These are phyloP conservation scores for Gymnocypris eckloni DNA, from an alignment of 2,797 vertebrate genomes.

Conservation along the genomic window DNA sequence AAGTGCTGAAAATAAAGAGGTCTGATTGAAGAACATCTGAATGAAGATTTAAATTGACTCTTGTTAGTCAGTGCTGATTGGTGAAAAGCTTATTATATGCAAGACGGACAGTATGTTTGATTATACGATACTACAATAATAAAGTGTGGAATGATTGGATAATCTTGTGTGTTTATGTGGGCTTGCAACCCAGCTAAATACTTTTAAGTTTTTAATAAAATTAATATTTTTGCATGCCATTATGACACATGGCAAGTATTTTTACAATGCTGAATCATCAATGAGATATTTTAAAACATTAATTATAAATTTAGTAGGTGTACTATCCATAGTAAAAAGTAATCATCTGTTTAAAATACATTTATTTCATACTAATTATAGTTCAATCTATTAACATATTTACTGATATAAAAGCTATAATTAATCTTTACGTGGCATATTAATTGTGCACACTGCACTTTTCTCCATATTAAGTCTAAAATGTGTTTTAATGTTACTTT, in stretches of 20 bases:
- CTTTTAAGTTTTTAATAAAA: neutral
- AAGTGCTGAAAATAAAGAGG: constrained; percentile 80
- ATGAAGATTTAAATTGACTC: neutral
- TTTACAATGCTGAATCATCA: neutral
- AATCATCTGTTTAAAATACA: no score
- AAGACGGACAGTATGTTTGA: neutral
- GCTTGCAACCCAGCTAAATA: neutral
- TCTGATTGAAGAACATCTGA: neutral
- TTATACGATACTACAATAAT: constrained; percentile 11
- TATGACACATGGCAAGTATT: neutral
- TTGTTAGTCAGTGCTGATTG: neutral
- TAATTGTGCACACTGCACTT: no score
- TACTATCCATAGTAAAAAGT: neutral
- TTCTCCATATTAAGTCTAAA: no score
- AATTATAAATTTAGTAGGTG: neutral
- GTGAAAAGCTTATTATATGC: neutral
- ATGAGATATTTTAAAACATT: neutral
- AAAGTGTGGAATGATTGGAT: constrained; percentile 9
- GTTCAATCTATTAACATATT: no score
- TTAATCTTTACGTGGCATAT: no score
- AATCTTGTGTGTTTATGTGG: neutral
- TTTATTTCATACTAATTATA: no score
- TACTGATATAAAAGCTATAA: no score
- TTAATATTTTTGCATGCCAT: neutral
- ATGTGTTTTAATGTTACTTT: no score